phyloP scores from a whole-genome alignment of 2,888 invertebrate genomes.

The Tetranychus piercei region DNA sequence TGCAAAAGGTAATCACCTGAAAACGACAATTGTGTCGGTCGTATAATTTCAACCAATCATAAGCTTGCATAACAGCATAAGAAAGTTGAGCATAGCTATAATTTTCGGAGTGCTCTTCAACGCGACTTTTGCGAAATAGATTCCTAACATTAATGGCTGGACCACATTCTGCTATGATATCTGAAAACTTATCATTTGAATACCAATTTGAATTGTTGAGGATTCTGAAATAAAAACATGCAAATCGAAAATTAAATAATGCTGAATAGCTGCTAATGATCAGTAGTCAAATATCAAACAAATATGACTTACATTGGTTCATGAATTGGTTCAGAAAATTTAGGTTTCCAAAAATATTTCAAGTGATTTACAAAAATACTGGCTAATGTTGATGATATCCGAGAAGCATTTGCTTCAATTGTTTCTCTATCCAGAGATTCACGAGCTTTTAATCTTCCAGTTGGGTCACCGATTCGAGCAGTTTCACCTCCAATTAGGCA shows the following conservation, averaged over 20 bases:
- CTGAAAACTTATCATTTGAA: constrained; percentile 48
- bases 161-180: constrained; percentile 61
- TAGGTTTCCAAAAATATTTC: constrained; percentile 50
- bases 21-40: constrained; percentile 57
- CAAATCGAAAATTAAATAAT: constrained; percentile 4
- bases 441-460: constrained; percentile 62
- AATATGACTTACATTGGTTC: constrained; percentile 36
- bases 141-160: constrained; percentile 70
- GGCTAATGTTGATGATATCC: constrained; percentile 50
- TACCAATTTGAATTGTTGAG: constrained; percentile 84
- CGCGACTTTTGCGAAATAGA: constrained; percentile 39
- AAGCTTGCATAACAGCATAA: constrained; percentile 87
- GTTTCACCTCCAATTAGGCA: constrained; percentile 91
- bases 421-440: constrained; percentile 43
- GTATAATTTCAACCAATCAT: constrained; percentile 74
- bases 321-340: constrained; percentile 25
- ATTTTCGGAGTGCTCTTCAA: constrained; percentile 39
- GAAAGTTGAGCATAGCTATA: constrained; percentile 91
- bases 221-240: constrained; percentile 41
- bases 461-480: constrained; percentile 85
- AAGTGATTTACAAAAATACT: constrained; percentile 66
- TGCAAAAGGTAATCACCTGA: constrained; percentile 42
- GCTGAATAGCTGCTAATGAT: no score
- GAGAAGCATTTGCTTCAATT: constrained; percentile 47
- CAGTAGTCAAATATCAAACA: neutral